phyloP scores from a whole-genome alignment of 2,113 vertebrate genomes.

The Leucosticte australis region DNA sequence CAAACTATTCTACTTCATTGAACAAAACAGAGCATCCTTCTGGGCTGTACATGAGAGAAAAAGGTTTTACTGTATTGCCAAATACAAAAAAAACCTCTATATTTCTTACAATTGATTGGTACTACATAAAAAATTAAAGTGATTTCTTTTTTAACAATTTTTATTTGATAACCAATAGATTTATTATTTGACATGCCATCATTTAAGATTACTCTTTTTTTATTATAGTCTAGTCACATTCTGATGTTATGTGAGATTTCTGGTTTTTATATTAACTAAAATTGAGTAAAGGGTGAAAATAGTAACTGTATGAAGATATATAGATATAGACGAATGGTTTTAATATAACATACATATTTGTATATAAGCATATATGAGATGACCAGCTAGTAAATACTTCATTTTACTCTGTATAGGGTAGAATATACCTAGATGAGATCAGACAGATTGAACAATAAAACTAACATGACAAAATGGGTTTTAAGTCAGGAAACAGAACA shows the following conservation, averaged over 20 bases:
- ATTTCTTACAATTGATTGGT: not conserved
- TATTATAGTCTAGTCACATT: not conserved
- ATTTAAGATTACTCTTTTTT: not conserved
- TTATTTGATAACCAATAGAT: not conserved
- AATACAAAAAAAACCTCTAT: not conserved
- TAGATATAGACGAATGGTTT: not conserved
- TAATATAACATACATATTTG: not conserved
- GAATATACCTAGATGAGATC: constrained; percentile 61
- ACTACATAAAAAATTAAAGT: not conserved
- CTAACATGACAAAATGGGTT: constrained; percentile 69
- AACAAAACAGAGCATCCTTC: not conserved
- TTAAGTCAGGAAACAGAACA: constrained; percentile 75
- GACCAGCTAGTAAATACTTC: constrained; percentile 47
- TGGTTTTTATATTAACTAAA: constrained; percentile 14
- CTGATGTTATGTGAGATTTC: not conserved
- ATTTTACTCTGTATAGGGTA: constrained; percentile 24
- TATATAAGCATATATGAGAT: not conserved
- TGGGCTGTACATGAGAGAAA: not conserved
- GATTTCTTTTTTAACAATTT: not conserved
- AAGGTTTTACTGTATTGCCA: not conserved
- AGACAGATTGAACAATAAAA: constrained; percentile 73
- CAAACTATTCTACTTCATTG: not conserved
- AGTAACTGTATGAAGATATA: not conserved
- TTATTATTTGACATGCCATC: not conserved
- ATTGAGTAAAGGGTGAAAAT: not conserved